Conservation (phyloP, 2,113 vertebrate species). For the Platysternon megacephalum region DNA sequence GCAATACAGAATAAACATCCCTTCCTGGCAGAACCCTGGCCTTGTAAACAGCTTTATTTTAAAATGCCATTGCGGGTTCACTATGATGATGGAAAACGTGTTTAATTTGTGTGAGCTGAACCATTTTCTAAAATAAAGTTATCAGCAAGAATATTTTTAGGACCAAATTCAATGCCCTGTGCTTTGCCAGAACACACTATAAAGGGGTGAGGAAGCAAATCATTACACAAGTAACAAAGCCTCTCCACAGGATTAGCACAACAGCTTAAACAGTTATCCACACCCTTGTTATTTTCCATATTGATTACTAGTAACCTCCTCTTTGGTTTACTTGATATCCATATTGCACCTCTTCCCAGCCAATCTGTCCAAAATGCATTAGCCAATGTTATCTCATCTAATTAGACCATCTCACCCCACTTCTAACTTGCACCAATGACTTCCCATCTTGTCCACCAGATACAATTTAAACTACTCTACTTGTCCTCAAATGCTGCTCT, state of each 20-base stretch:
- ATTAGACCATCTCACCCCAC: not conserved
- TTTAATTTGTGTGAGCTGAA: not conserved
- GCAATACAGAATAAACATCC: not conserved
- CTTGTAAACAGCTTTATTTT: not conserved
- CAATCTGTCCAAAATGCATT: not conserved
- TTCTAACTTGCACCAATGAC: fast-evolving
- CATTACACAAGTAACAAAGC: not conserved
- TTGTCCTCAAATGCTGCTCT: not conserved
- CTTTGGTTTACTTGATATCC: not conserved
- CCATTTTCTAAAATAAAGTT: not conserved
- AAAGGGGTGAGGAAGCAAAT: not conserved
- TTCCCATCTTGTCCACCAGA: not conserved
- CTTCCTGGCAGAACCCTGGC: not conserved
- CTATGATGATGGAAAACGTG: not conserved
- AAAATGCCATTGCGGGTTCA: not conserved
- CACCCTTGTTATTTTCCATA: not conserved
- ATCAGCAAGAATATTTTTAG: not conserved
- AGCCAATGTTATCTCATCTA: not conserved
- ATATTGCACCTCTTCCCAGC: not conserved
- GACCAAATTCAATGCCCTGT: not conserved
- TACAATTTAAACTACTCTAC: not conserved
- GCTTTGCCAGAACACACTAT: not conserved
- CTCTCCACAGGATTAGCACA: not conserved
- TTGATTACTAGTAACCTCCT: not conserved
- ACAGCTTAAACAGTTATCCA: not conserved